Evolutionary conservation across 2,797 vertebrate genomes (phyloP).

Genomic region (Melanotaenia boesemani): DNA sequence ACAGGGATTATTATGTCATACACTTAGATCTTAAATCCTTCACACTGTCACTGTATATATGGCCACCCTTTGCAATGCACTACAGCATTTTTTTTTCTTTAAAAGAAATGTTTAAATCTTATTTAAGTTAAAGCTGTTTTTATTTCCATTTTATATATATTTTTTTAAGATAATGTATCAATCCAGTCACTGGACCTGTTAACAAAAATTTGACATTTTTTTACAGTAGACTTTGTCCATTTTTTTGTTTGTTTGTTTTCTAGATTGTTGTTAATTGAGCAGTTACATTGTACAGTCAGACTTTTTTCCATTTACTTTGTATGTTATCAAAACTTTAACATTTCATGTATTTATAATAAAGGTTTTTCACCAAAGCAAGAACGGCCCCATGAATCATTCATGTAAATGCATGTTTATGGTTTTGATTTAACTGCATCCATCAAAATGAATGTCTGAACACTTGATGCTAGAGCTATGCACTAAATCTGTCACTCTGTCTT

Average conservation of each 20-base stretch:
- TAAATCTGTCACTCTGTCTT: conserved; percentile 9
- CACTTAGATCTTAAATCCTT: conserved; percentile 16
- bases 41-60: conserved; percentile 49
- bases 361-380: conserved; percentile 81
- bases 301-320: conserved; percentile 56
- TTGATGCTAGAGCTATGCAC: conserved; percentile 3
- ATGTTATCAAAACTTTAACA: conserved; percentile 69
- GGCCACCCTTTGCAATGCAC: conserved; percentile 61
- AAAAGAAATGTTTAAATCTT: conserved; percentile 63
- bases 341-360: conserved; percentile 89
- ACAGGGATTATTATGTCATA: neutral
- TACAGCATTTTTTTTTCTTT: conserved; percentile 45
- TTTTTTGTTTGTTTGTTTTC: conserved; percentile 46
- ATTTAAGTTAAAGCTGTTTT: conserved; percentile 59
- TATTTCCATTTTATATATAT: conserved; percentile 34
- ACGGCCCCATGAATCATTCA: conserved; percentile 85
- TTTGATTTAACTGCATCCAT: conserved; percentile 45
- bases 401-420: conserved; percentile 75
- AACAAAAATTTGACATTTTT: conserved; percentile 54
- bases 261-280: conserved; percentile 66
- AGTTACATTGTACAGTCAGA: conserved; percentile 62
- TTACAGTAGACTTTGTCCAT: conserved; percentile 44
- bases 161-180: conserved; percentile 66
- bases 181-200: conserved; percentile 51
- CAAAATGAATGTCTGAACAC: conserved; percentile 15